These are phyloP conservation scores for Drosophila paramelanica DNA, from an alignment of 2,888 invertebrate species.

Conservation along the genomic window DNA sequence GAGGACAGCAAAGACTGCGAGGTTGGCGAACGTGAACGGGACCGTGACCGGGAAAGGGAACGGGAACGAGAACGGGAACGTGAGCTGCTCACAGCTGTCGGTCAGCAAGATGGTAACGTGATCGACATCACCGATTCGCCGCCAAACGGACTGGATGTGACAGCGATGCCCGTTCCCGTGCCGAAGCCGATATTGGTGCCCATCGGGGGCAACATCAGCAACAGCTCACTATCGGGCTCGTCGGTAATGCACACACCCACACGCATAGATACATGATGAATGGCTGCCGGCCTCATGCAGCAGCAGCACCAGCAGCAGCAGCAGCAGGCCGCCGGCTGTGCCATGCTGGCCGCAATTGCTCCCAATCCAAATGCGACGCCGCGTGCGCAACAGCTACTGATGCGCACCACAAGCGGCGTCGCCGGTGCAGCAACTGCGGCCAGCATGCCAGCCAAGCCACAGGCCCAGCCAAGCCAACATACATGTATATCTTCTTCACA, in stretches of 20 bases:
- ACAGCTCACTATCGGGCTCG: slow-evolving; percentile 72
- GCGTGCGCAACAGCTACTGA: slow-evolving; percentile 42
- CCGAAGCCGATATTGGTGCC: slow-evolving; percentile 47
- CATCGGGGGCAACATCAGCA: slow-evolving; percentile 32
- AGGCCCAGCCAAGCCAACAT: slow-evolving; percentile 61
- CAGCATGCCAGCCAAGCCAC: slow-evolving; percentile 68
- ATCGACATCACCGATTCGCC: slow-evolving; percentile 79
- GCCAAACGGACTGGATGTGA: slow-evolving; percentile 60
- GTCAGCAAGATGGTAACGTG: slow-evolving; percentile 55
- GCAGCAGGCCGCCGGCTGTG: slow-evolving; percentile 73
- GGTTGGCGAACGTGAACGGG: slow-evolving; percentile 75
- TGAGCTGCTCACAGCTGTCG: slow-evolving; percentile 16
- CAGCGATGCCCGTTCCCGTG: slow-evolving; percentile 48
- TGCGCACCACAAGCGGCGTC: slow-evolving; percentile 44
- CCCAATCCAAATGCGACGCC: slow-evolving; percentile 47
- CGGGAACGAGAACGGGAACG: slow-evolving; percentile 58
- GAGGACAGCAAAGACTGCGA: slow-evolving; percentile 85
- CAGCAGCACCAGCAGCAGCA: slow-evolving; percentile 69
- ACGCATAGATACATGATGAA: slow-evolving; percentile 83
- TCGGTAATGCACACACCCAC: slow-evolving; percentile 83
- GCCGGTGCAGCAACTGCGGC: slow-evolving; percentile 68
- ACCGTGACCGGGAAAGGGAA: slow-evolving; percentile 29
- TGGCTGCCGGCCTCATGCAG: slow-evolving; percentile 84
- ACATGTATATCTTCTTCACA: slow-evolving; percentile 79
- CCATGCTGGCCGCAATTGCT: slow-evolving; percentile 76